Conservation (phyloP, 2,888 invertebrate species). For the Hybos culiciformis region DNA sequence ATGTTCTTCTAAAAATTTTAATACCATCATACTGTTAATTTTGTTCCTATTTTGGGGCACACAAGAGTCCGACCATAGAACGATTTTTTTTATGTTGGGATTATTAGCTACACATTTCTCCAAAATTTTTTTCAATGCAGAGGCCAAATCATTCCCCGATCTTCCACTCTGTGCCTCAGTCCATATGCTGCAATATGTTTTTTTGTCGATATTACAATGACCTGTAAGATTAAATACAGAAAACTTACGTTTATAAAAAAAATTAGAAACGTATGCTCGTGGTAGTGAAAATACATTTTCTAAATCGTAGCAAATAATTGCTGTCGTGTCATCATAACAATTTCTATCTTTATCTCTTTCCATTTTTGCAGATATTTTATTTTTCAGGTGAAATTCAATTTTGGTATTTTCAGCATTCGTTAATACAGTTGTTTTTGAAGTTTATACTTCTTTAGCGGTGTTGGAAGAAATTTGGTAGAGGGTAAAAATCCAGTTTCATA, state of each 20-base stretch:
- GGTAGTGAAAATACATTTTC: constrained; percentile 9
- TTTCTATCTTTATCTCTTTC: neutral
- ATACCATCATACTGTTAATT: too few relatives aligned
- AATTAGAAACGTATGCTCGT: constrained; percentile 2
- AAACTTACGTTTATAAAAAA: constrained; percentile 10
- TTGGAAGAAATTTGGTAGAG: too few relatives aligned
- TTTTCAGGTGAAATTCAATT: neutral
- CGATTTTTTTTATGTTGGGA: neutral
- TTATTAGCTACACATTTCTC: neutral
- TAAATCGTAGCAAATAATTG: constrained; percentile 11
- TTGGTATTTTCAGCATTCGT: neutral
- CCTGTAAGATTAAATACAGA: constrained; percentile 8
- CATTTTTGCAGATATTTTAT: neutral
- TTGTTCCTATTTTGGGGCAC: constrained; percentile 1
- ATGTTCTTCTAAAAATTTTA: too few relatives aligned
- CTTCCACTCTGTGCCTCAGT: neutral
- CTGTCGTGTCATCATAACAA: neutral
- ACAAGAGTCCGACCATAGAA: neutral
- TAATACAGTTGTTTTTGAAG: too few relatives aligned
- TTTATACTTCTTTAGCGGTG: too few relatives aligned
- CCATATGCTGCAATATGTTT: constrained; percentile 9
- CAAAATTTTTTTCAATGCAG: constrained; percentile 2
- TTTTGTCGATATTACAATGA: constrained; percentile 5
- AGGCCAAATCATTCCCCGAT: neutral
- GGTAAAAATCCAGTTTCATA: too few relatives aligned